phyloP scores from a whole-genome alignment of 1,140 invertebrate genomes.

The Drosophila truncata region DNA sequence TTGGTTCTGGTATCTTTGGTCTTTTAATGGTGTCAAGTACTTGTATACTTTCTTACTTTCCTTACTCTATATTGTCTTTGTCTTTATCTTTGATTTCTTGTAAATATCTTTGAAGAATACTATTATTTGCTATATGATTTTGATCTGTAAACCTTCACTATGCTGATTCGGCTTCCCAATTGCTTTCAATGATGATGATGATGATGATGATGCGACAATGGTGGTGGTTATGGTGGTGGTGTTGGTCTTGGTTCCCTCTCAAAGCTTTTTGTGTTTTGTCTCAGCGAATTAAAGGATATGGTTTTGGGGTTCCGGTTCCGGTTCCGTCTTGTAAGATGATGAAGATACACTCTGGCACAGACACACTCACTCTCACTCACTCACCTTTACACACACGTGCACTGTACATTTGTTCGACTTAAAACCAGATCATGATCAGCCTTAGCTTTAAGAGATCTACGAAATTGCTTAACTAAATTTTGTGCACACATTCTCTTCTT shows the following conservation, averaged over 20 bases:
- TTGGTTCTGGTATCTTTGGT: slow-evolving; percentile 42
- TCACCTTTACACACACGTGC: slow-evolving; percentile 14
- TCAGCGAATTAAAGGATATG: slow-evolving; percentile 14
- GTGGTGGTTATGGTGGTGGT: slow-evolving; percentile 48
- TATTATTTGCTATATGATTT: slow-evolving; percentile 28
- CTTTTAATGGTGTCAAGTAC: slow-evolving; percentile 36
- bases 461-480: slow-evolving; percentile 79
- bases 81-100: slow-evolving; percentile 6
- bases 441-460: slow-evolving; percentile 57
- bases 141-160: slow-evolving; percentile 24
- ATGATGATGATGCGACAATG: slow-evolving; percentile 12
- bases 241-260: slow-evolving; percentile 36
- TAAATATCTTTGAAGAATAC: slow-evolving; percentile 24
- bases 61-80: slow-evolving; percentile 10
- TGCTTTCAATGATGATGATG: slow-evolving; percentile 10
- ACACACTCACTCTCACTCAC: slow-evolving; percentile 14
- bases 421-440: slow-evolving; percentile 53
- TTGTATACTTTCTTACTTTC: slow-evolving; percentile 3
- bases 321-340: slow-evolving; percentile 14
- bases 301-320: slow-evolving; percentile 7
- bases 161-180: slow-evolving; percentile 31
- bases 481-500: slow-evolving; percentile 82
- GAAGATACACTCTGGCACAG: slow-evolving; percentile 30
- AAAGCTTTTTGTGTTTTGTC: slow-evolving; percentile 37
- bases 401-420: slow-evolving; percentile 48